Evolutionary conservation across 2,113 vertebrate genomes (phyloP).

Genomic region (Plecotus auritus): DNA sequence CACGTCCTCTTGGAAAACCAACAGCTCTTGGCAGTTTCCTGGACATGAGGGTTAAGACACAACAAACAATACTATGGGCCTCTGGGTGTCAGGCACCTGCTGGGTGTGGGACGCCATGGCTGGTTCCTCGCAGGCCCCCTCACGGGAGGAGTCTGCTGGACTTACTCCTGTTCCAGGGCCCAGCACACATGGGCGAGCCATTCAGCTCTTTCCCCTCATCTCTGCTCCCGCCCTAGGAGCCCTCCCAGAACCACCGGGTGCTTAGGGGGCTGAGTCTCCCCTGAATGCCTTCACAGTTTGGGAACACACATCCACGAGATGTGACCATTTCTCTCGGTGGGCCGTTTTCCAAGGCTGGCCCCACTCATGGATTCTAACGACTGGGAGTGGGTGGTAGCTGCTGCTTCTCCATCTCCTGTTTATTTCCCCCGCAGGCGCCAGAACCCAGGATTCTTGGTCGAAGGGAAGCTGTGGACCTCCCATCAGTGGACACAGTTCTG

Average conservation of each 20-base stretch:
- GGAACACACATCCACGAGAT: not conserved
- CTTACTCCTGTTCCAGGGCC: not conserved
- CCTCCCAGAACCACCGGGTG: not conserved
- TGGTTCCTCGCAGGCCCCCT: not conserved
- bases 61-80: rapidly evolving
- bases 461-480: too few relatives aligned
- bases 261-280: not conserved
- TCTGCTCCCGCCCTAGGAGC: not conserved
- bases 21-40: not conserved
- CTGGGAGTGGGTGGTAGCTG: too few relatives aligned
- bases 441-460: too few relatives aligned
- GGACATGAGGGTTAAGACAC: not conserved
- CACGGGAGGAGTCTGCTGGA: rapidly evolving
- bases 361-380: too few relatives aligned
- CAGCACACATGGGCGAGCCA: too few relatives aligned
- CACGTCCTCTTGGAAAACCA: not conserved
- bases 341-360: too few relatives aligned
- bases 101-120: not conserved
- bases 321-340: too few relatives aligned
- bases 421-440: too few relatives aligned
- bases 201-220: rapidly evolving
- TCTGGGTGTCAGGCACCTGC: not conserved
- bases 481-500: too few relatives aligned
- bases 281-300: rapidly evolving
- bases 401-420: too few relatives aligned